Conservation (phyloP, 1,140 invertebrate genomes). For the Helicoverpa zea region DNA sequence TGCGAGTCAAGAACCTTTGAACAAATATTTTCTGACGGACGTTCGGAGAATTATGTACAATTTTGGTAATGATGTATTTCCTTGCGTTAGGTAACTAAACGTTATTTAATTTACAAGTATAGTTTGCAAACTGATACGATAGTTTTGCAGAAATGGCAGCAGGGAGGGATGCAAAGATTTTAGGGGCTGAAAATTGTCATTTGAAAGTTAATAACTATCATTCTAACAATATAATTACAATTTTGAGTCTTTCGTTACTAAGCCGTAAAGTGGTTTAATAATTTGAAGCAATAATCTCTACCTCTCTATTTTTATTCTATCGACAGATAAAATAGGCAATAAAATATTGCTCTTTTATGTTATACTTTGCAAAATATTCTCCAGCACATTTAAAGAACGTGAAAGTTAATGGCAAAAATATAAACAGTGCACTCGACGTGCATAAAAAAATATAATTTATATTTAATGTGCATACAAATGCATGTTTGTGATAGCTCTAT, state of each 20-base stretch:
- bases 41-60: background rate
- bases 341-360: background rate
- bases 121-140: too few relatives aligned
- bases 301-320: background rate
- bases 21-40: background rate
- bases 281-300: background rate
- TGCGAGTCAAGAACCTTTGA: background rate
- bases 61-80: constrained; percentile 18
- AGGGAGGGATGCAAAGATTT: too few relatives aligned
- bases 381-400: background rate
- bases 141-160: too few relatives aligned
- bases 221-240: too few relatives aligned
- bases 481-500: background rate
- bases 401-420: background rate
- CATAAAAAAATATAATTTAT: background rate
- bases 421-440: background rate
- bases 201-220: too few relatives aligned
- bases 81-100: background rate
- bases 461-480: constrained; percentile 26
- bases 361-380: background rate
- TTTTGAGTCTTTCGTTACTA: too few relatives aligned
- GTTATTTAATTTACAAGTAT: background rate
- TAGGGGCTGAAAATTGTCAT: too few relatives aligned
- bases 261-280: background rate
- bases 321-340: background rate